A percentile compares a stretch with the other conserved stretches of the same genome.
These are phyloP conservation scores for Rachycentron canadum DNA, from an alignment of 2,797 vertebrate genomes.

Conservation along the genomic window DNA sequence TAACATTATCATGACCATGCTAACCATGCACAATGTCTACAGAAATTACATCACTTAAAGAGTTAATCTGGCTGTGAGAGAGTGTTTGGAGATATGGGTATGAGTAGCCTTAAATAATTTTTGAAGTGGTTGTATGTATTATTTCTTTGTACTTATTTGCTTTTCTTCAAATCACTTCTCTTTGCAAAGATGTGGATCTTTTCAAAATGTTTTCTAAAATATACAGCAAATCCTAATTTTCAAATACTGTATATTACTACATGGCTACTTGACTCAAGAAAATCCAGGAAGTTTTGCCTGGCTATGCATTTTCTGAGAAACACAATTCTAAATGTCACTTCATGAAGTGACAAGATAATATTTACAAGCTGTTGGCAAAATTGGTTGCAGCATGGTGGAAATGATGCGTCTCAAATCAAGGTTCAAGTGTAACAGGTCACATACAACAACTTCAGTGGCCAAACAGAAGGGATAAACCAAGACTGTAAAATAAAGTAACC, in stretches of 20 bases:
- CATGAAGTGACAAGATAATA: conserved; percentile 17
- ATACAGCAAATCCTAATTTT: conserved; percentile 35
- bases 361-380: conserved; percentile 26
- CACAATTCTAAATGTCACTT: conserved; percentile 31
- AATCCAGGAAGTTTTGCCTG: conserved; percentile 9
- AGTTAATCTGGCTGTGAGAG: conserved; percentile 40
- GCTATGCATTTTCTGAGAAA: conserved; percentile 27
- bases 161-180: conserved; percentile 5
- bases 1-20: conserved; percentile 73
- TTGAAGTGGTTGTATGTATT: conserved; percentile 23
- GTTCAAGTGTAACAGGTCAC: conserved; percentile 66
- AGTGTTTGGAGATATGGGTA: conserved; percentile 27
- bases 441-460: conserved; percentile 27
- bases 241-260: conserved; percentile 32
- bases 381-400: conserved; percentile 10
- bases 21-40: conserved; percentile 74
- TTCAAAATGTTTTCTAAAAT: conserved; percentile 37
- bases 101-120: conserved; percentile 17
- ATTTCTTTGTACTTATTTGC: conserved; percentile 3
- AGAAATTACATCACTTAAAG: conserved; percentile 61
- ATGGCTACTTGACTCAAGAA: conserved; percentile 29
- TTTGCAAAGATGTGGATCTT: conserved; percentile 22
- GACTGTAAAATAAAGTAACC: conserved; percentile 23
- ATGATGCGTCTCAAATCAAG: conserved; percentile 43
- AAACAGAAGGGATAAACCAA: conserved; percentile 26